Conservation (phyloP, 2,113 vertebrate genomes). For the Paradoxurus hermaphroditus region DNA sequence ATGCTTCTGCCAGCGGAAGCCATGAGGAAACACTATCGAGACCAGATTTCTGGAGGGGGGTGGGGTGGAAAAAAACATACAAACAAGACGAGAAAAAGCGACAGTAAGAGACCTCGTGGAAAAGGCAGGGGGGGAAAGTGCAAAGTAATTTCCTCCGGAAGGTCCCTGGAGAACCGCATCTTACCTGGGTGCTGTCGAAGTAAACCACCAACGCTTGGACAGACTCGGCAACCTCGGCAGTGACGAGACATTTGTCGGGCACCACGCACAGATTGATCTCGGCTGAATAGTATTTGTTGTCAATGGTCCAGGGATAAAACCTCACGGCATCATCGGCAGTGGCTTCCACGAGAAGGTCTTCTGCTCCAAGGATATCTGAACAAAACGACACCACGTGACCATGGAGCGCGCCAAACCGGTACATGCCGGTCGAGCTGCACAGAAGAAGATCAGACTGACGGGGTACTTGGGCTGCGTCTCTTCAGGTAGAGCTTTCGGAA, state of each 20-base stretch:
- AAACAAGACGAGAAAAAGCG: not conserved
- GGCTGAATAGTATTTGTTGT: constrained; percentile 98
- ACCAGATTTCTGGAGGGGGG: constrained; percentile 87
- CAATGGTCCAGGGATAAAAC: constrained; percentile 97
- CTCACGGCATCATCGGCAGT: constrained; percentile 82
- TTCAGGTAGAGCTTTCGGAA: constrained; percentile 21
- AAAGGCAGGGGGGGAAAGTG: not conserved
- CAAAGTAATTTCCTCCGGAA: not conserved
- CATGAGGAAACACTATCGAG: constrained; percentile 90
- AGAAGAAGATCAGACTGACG: not conserved
- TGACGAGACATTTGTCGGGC: constrained; percentile 87
- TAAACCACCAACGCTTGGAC: constrained; percentile 95
- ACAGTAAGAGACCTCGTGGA: not conserved
- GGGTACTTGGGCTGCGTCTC: not conserved
- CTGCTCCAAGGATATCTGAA: constrained; percentile 90
- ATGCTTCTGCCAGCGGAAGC: constrained; percentile 92
- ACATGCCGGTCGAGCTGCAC: not conserved
- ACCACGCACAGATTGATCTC: constrained; percentile 93
- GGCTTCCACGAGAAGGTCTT: constrained; percentile 83
- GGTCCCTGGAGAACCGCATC: constrained; percentile 49
- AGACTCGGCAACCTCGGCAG: constrained; percentile 90
- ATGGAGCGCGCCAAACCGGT: not conserved
- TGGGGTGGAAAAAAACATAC: not conserved
- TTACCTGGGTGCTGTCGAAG: constrained; percentile 94
- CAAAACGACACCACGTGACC: constrained; percentile 46